A percentile compares a stretch with the other conserved stretches of the same genome.
phyloP scores from a whole-genome alignment of 2,797 vertebrate genomes.

The Galago senegalensis region DNA sequence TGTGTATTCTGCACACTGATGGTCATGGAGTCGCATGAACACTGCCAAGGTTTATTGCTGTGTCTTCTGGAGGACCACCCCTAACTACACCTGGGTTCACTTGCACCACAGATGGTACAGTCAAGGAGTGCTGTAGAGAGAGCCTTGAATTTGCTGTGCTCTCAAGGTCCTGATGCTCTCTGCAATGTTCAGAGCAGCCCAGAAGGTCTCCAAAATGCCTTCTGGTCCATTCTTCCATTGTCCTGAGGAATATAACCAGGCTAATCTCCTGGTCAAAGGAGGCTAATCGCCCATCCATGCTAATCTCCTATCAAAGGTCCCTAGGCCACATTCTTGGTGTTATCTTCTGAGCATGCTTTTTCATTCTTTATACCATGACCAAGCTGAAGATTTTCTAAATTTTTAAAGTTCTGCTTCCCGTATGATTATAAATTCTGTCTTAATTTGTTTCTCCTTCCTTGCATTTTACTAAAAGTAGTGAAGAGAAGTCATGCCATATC shows the following conservation, averaged over 20 bases:
- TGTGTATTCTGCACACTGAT: neutral
- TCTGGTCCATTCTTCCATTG: neutral
- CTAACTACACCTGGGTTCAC: neutral
- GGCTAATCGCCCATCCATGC: neutral
- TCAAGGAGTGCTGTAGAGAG: neutral
- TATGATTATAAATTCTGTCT: neutral
- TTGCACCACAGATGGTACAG: neutral
- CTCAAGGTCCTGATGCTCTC: neutral
- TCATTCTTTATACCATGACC: too few relatives aligned
- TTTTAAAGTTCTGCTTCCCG: neutral
- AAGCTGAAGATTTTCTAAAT: neutral
- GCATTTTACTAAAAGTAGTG: neutral
- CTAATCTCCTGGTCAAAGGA: neutral
- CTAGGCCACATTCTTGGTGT: neutral
- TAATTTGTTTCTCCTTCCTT: neutral
- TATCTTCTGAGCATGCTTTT: neutral
- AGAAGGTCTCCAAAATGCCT: neutral
- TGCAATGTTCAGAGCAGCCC: rapidly evolving
- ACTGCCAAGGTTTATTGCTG: neutral
- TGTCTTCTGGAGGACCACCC: neutral
- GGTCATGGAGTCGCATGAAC: neutral
- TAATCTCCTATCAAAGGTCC: neutral
- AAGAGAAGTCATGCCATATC: neutral
- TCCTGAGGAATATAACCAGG: too few relatives aligned
- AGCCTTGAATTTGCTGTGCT: neutral